Conservation (phyloP, 1,140 invertebrate species). For the Zelostemma sp. region DNA sequence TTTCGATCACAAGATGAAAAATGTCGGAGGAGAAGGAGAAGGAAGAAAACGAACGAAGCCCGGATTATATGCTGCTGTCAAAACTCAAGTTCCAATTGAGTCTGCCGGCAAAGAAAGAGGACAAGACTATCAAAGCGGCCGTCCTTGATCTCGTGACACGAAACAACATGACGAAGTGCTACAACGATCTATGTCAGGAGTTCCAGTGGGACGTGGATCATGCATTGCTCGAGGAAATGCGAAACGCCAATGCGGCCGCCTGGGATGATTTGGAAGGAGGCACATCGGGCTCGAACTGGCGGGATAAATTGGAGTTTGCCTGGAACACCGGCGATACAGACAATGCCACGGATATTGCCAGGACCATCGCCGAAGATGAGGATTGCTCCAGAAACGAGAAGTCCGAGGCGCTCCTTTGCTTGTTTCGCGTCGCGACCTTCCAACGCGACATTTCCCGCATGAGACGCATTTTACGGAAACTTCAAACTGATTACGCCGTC, state of each 20-base stretch:
- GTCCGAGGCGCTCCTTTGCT: conserved; percentile 85
- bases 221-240: conserved; percentile 73
- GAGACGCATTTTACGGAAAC: conserved; percentile 78
- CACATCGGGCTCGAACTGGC: conserved; percentile 21
- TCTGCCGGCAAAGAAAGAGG: conserved; percentile 43
- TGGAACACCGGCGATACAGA: conserved; percentile 81
- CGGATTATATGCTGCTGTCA: conserved; percentile 56
- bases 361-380: conserved; percentile 83
- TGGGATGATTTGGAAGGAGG: conserved; percentile 73
- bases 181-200: conserved; percentile 73
- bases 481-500: conserved; percentile 58
- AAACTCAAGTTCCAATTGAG: conserved; percentile 54
- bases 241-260: conserved; percentile 76
- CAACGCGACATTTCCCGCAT: conserved; percentile 79
- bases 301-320: conserved; percentile 77
- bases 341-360: conserved; percentile 71
- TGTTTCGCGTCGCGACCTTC: conserved; percentile 87
- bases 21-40: not conserved
- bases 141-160: conserved; percentile 37
- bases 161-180: conserved; percentile 79
- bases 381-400: conserved; percentile 84
- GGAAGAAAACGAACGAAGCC: conserved; percentile 24
- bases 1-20: too few relatives aligned
- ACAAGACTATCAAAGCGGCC: conserved; percentile 46
- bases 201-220: conserved; percentile 73